Conservation (phyloP, 2,113 vertebrate genomes). For the Pycnonotus jocosus region DNA sequence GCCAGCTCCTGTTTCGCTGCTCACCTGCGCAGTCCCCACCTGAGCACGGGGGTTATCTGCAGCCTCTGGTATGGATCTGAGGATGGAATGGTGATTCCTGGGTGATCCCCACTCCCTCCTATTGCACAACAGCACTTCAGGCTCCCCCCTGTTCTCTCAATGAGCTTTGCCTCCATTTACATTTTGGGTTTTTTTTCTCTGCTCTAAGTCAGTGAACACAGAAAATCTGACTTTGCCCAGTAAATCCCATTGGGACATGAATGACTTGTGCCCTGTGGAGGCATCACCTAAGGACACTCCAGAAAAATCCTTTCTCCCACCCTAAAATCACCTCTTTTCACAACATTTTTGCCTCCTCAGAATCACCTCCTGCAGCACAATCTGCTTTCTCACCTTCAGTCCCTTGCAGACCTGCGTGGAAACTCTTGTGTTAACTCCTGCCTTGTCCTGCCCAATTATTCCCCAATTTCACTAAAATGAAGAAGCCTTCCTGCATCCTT, state of each 20-base stretch:
- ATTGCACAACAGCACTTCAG: background rate
- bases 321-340: background rate
- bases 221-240: background rate
- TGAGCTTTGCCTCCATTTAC: background rate
- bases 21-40: fast-evolving
- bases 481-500: background rate
- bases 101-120: background rate
- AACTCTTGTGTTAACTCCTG: background rate
- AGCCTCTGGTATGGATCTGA: too few species aligned
- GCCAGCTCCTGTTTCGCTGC: fast-evolving
- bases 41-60: fast-evolving
- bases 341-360: background rate
- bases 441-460: background rate
- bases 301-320: background rate
- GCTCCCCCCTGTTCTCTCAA: background rate
- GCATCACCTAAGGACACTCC: background rate
- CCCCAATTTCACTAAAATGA: background rate
- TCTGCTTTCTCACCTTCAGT: background rate
- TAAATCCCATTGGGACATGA: background rate
- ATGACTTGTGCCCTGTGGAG: background rate
- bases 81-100: background rate
- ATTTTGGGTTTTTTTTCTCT: background rate
- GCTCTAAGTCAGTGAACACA: background rate
- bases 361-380: background rate
- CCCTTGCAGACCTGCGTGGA: background rate